Percentiles rank a stretch among this genome's conserved stretches.
Conservation (phyloP, 2,888 invertebrate genomes). For the Pyralis farinalis region DNA sequence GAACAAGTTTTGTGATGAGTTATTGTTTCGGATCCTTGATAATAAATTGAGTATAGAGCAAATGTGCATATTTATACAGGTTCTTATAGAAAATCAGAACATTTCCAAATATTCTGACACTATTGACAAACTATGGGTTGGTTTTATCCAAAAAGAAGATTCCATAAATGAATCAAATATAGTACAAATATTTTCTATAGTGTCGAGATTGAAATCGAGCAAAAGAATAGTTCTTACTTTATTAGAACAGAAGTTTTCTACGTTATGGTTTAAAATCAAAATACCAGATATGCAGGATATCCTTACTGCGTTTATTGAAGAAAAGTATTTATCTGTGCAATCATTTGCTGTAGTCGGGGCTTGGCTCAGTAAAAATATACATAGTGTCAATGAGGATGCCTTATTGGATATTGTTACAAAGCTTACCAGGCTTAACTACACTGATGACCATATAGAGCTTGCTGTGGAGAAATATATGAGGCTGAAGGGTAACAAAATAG, state of each 20-base stretch:
- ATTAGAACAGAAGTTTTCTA: constrained; percentile 79
- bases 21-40: constrained; percentile 81
- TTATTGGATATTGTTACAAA: constrained; percentile 75
- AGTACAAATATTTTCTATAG: constrained; percentile 74
- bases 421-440: constrained; percentile 76
- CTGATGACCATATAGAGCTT: constrained; percentile 77
- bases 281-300: constrained; percentile 70
- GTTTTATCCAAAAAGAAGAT: constrained; percentile 78
- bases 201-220: constrained; percentile 81
- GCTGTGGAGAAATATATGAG: constrained; percentile 83
- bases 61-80: constrained; percentile 80
- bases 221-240: constrained; percentile 78
- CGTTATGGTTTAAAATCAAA: constrained; percentile 79
- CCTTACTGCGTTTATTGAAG: constrained; percentile 55
- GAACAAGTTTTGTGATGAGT: constrained; percentile 82
- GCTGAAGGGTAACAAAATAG: constrained; percentile 66
- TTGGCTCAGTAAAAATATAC: constrained; percentile 83
- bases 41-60: constrained; percentile 80
- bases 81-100: constrained; percentile 69
- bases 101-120: constrained; percentile 70
- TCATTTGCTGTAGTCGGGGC: constrained; percentile 61
- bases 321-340: constrained; percentile 61
- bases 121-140: constrained; percentile 85
- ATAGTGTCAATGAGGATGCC: constrained; percentile 80
- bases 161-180: constrained; percentile 82